Evolutionary conservation across 2,113 vertebrate species (phyloP), one percentile per base, ranked within the genome.

Genomic region (Sciurus niger): DNA sequence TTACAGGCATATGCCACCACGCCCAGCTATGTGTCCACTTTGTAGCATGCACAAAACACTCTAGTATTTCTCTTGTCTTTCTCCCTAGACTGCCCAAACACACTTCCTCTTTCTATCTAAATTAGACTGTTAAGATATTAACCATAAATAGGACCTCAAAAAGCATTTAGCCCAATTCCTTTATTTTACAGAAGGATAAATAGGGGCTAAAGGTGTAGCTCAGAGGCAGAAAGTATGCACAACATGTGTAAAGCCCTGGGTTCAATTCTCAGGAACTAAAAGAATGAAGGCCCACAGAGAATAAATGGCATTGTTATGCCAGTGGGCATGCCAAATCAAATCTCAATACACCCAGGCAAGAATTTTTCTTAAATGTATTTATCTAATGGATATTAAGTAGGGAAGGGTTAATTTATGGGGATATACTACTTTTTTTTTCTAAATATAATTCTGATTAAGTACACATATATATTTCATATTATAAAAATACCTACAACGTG

Each of bases 401-500:
- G 12, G 28, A 93, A 72, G 32, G 12, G 4, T 93, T 92, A 78
- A 85, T 65, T 76, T 92, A 78, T 30, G 8, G 68, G 53, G 18
- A 14, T 16, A 60, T 20, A 18, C 10, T 73, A 60, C 22, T 58
- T 24, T 73, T 68, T 65, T 55, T 78, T 53, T 5, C 67, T 84
- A 84, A 79, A 24, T 95, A 63, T 70, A 84, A 96, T 58, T 76
- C 4, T 84, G 25, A 93, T 79, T 78, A 63, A 84, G 28, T 43
- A 85, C 20, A 84, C 12, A 93, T 63, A 65, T 53, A 46, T 46
- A 60, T 88, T 94, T 84, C 63, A 79, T 72, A 60, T 76, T 37
- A 84, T 43, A 84, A 90, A 76, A 88, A 46, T 28, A 79, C 60
- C 74, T 78, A 74, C 34, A 65, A 73, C 40, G 88, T 82, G 6